A percentile compares a stretch with the other conserved stretches of the same genome.
These are phyloP conservation scores for Bujurquina vittata DNA, from an alignment of 2,113 vertebrate species.

Conservation along the genomic window DNA sequence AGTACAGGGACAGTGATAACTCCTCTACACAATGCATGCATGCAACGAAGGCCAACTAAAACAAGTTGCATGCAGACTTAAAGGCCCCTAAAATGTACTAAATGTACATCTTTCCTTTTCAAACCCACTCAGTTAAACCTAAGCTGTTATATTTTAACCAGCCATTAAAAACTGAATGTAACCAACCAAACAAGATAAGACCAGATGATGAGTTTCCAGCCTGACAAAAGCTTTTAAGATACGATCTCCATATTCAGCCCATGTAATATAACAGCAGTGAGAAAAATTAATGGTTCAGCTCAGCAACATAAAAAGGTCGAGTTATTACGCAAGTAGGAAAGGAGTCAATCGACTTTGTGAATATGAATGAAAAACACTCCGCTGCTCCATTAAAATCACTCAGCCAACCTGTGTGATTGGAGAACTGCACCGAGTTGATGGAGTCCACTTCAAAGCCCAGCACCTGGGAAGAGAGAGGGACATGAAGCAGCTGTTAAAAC, in stretches of 20 bases:
- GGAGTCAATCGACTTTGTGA: neutral
- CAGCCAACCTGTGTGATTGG: conserved; percentile 93
- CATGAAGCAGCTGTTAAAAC: conserved; percentile 8
- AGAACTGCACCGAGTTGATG: conserved; percentile 98
- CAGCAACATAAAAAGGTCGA: neutral
- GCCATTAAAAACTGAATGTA: neutral
- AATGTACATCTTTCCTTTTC: neutral
- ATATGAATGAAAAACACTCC: neutral
- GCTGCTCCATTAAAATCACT: neutral
- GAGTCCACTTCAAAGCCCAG: conserved; percentile 97
- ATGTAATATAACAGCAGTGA: neutral
- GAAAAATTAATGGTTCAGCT: neutral
- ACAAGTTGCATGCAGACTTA: neutral
- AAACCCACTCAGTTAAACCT: neutral
- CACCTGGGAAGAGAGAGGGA: conserved; percentile 80
- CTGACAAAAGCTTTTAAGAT: neutral
- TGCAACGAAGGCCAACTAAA: neutral
- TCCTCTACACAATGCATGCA: neutral
- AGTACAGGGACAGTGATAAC: conserved; percentile 26
- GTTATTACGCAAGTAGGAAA: neutral
- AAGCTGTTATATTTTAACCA: neutral
- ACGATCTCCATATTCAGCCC: neutral
- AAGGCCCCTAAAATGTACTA: neutral
- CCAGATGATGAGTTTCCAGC: neutral
- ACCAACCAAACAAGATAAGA: neutral